A percentile compares a stretch with the other conserved stretches of the same genome.
These are phyloP conservation scores for Cheilosia pagana DNA, from an alignment of 2,888 invertebrate species.

Conservation along the genomic window DNA sequence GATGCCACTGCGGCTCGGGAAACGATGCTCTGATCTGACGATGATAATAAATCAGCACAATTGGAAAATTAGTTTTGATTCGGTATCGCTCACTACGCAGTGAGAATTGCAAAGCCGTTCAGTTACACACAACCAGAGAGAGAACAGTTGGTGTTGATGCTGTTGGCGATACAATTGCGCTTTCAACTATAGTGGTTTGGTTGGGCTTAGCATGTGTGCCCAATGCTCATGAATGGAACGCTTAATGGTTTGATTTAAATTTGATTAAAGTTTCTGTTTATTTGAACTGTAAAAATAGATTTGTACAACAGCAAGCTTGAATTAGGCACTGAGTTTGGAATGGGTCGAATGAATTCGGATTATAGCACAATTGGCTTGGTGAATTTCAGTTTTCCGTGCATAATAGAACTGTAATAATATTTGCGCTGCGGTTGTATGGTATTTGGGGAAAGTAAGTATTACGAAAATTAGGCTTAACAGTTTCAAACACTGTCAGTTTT, in stretches of 20 bases:
- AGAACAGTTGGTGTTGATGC: neutral
- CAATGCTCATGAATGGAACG: conserved; percentile 39
- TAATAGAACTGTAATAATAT: neutral
- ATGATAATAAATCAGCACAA: conserved; percentile 70
- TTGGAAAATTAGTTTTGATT: conserved; percentile 73
- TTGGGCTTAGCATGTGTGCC: conserved; percentile 9
- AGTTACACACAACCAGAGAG: neutral
- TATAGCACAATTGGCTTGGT: neutral
- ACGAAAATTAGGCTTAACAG: too few species aligned
- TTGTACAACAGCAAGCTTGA: neutral
- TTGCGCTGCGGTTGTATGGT: too few species aligned
- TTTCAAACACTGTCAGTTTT: too few species aligned
- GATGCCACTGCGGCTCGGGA: conserved; percentile 20
- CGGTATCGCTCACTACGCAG: conserved; percentile 17
- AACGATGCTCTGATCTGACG: conserved; percentile 37
- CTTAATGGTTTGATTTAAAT: conserved; percentile 57
- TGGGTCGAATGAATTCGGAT: neutral
- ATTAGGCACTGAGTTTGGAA: neutral
- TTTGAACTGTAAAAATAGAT: conserved; percentile 41
- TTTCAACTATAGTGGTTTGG: conserved; percentile 11
- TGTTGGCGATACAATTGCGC: neutral
- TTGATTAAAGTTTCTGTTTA: conserved; percentile 51
- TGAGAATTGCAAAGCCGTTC: conserved; percentile 5
- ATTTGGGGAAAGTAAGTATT: too few species aligned
- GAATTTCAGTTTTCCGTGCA: neutral